A percentile compares a stretch with the other conserved stretches of the same genome.
phyloP scores from a whole-genome alignment of 1,140 invertebrate species.

The Drosophila takahashii region DNA sequence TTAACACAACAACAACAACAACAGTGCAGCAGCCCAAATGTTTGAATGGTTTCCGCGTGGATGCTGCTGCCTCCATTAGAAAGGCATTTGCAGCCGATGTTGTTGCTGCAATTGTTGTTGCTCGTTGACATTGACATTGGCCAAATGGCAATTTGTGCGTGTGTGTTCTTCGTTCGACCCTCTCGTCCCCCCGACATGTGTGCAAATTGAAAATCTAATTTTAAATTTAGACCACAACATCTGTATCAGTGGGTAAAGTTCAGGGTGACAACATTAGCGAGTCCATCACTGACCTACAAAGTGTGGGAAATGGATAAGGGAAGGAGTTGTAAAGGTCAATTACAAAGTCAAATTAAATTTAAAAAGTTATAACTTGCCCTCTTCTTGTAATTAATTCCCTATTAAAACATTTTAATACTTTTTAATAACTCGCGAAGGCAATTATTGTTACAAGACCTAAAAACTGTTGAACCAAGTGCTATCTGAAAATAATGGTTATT shows the following conservation, averaged over 20 bases:
- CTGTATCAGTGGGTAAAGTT: slow-evolving; percentile 77
- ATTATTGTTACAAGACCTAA: background rate
- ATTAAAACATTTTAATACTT: background rate
- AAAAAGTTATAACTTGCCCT: too few species aligned
- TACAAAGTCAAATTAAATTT: background rate
- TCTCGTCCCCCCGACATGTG: background rate
- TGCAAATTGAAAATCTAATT: slow-evolving; percentile 66
- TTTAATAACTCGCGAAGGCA: background rate
- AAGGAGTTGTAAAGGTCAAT: background rate
- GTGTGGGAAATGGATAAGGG: background rate
- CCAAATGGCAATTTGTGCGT: slow-evolving; percentile 75
- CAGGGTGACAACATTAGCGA: slow-evolving; percentile 48
- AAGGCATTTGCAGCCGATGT: slow-evolving; percentile 64
- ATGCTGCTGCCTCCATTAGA: slow-evolving; percentile 75
- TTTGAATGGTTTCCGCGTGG: slow-evolving; percentile 74
- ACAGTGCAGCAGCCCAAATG: slow-evolving; percentile 53
- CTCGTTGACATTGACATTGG: slow-evolving; percentile 79
- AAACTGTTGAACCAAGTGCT: background rate
- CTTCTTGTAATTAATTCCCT: background rate
- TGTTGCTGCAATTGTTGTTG: slow-evolving; percentile 43
- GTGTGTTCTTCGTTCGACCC: background rate
- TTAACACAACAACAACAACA: slow-evolving; percentile 15
- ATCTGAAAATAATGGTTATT: slow-evolving; percentile 11
- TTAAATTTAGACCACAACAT: slow-evolving; percentile 54
- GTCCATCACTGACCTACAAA: slow-evolving; percentile 44